A percentile compares a stretch with the other conserved stretches of the same genome.
phyloP scores from a whole-genome alignment of 2,888 invertebrate genomes.

The Fragum whitleyi region DNA sequence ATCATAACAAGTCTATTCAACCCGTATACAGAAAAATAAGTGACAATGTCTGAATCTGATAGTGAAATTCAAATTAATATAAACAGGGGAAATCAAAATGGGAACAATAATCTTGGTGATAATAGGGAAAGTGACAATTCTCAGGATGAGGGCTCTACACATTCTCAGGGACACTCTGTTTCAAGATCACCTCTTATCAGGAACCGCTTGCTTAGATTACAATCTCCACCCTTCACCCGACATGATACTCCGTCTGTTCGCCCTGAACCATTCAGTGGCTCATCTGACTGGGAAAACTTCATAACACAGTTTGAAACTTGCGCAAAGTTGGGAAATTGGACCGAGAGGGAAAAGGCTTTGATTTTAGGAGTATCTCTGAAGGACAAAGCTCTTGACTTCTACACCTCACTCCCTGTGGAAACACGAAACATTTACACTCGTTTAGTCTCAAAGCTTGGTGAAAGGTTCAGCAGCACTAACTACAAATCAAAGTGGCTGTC shows the following conservation, averaged over 20 bases:
- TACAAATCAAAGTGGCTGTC: neutral
- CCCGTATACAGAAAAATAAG: neutral
- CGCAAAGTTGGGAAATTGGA: neutral
- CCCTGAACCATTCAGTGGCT: neutral
- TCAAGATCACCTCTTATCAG: neutral
- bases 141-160: neutral
- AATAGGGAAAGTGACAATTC: neutral
- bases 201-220: neutral
- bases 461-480: neutral
- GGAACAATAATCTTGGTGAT: neutral
- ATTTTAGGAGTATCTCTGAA: neutral
- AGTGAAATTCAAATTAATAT: neutral
- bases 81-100: neutral
- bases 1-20: neutral
- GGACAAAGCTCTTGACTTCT: neutral
- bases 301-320: slow-evolving; percentile 14
- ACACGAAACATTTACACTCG: neutral
- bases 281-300: neutral
- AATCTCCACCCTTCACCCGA: neutral
- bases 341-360: neutral
- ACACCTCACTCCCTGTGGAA: neutral
- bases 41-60: neutral
- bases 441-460: neutral
- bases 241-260: neutral
- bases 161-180: neutral